Percentiles rank a stretch among this genome's conserved stretches.
Evolutionary conservation across 2,113 vertebrate genomes (phyloP).

Genomic region (Struthio camelus): DNA sequence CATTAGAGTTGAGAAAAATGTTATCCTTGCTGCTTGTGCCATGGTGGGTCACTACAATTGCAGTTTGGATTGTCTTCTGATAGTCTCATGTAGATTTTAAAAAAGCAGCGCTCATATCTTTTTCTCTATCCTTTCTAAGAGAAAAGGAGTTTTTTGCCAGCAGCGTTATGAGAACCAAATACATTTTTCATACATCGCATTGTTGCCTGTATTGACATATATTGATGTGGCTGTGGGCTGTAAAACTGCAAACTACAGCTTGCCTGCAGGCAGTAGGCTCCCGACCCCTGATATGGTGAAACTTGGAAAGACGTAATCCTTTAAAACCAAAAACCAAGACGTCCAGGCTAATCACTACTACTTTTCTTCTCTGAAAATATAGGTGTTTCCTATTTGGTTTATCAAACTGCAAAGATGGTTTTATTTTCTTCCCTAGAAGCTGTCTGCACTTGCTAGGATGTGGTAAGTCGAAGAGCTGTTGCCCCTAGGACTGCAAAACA

Average conservation of each 20-base stretch:
- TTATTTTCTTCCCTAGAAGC: neutral
- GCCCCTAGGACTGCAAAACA: rapidly evolving
- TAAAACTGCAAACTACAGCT: neutral
- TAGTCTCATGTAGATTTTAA: neutral
- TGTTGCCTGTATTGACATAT: neutral
- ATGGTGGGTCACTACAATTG: neutral
- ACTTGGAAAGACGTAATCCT: neutral
- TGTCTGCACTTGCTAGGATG: neutral
- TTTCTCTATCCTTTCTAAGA: neutral
- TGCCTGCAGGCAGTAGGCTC: neutral
- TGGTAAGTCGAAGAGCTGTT: neutral
- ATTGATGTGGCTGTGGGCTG: neutral
- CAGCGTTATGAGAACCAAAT: neutral
- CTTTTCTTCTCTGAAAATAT: neutral
- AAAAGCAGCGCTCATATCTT: neutral
- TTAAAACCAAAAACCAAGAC: neutral
- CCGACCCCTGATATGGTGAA: neutral
- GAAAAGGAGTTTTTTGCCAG: neutral
- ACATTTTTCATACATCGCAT: neutral
- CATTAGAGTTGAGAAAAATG: neutral
- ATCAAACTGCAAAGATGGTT: neutral
- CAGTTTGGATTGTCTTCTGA: neutral
- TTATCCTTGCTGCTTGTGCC: neutral
- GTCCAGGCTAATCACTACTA: neutral
- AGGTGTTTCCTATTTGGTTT: neutral